phyloP scores from a whole-genome alignment of 2,797 vertebrate species.

The Peromyscus aztecus region DNA sequence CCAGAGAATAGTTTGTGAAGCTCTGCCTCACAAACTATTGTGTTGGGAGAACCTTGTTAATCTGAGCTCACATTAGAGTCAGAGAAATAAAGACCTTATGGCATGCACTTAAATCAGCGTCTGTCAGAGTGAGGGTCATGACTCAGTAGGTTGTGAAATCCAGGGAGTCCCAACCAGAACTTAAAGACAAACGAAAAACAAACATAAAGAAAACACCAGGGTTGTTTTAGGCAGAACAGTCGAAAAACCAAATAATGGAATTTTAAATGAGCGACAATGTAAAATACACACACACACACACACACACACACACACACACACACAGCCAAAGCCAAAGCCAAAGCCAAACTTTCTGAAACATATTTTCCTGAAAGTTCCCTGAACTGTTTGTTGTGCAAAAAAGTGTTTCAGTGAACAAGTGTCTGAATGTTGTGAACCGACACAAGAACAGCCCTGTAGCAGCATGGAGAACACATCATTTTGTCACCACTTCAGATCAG shows the following conservation, averaged over 20 bases:
- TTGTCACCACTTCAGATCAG: slow-evolving; percentile 24
- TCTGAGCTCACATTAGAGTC: slow-evolving; percentile 46
- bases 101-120: not conserved
- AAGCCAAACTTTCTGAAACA: slow-evolving; percentile 19
- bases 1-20: slow-evolving; percentile 9
- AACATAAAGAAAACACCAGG: slow-evolving; percentile 7
- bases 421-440: not conserved
- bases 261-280: not conserved
- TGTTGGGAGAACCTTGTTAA: slow-evolving; percentile 17
- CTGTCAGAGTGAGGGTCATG: slow-evolving; percentile 44
- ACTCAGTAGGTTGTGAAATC: slow-evolving; percentile 48
- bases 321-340: not conserved
- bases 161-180: not conserved
- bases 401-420: slow-evolving; percentile 18
- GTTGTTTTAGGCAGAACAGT: not conserved
- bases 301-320: not conserved
- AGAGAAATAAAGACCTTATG: slow-evolving; percentile 37
- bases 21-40: not conserved
- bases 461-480: not conserved
- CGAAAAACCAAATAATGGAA: not conserved
- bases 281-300: not conserved
- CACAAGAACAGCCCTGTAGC: not conserved
- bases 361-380: slow-evolving; percentile 26
- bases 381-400: not conserved
- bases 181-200: not conserved